phyloP scores from a whole-genome alignment of 2,888 invertebrate genomes.

The Falcaria lacertinaria region DNA sequence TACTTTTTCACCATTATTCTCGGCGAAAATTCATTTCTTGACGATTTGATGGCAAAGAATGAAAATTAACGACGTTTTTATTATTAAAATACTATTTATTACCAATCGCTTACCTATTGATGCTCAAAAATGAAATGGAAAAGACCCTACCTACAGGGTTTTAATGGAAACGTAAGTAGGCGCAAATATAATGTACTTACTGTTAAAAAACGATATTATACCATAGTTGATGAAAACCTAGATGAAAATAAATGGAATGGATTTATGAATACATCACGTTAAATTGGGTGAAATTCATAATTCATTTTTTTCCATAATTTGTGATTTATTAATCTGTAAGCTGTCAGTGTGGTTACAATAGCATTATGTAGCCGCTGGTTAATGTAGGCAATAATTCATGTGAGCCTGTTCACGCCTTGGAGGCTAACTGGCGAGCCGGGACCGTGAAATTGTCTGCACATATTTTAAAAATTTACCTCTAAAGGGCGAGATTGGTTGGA shows the following conservation, averaged over 20 bases:
- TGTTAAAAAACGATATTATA: too few species aligned
- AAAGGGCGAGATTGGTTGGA: slow-evolving; percentile 40
- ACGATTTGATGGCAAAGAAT: not conserved
- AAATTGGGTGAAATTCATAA: not conserved
- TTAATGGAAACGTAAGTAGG: too few species aligned
- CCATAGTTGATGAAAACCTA: too few species aligned
- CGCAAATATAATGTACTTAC: too few species aligned
- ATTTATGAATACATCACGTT: not conserved
- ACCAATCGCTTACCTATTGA: too few species aligned
- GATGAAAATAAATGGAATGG: too few species aligned
- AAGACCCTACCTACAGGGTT: too few species aligned
- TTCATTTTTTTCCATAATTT: not conserved
- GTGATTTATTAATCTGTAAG: not conserved
- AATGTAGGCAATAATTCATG: slow-evolving; percentile 60
- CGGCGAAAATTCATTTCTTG: not conserved
- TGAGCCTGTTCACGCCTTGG: slow-evolving; percentile 47
- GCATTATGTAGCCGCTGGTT: slow-evolving; percentile 27
- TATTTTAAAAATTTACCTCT: slow-evolving; percentile 58
- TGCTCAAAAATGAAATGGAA: too few species aligned
- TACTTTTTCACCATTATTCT: not conserved
- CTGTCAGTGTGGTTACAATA: not conserved
- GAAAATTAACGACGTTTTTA: not conserved
- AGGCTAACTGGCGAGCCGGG: slow-evolving; percentile 38
- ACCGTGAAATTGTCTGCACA: slow-evolving; percentile 69
- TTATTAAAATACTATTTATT: not conserved